phyloP scores from a whole-genome alignment of 2,888 invertebrate species.

The Ophion ventricosus region DNA sequence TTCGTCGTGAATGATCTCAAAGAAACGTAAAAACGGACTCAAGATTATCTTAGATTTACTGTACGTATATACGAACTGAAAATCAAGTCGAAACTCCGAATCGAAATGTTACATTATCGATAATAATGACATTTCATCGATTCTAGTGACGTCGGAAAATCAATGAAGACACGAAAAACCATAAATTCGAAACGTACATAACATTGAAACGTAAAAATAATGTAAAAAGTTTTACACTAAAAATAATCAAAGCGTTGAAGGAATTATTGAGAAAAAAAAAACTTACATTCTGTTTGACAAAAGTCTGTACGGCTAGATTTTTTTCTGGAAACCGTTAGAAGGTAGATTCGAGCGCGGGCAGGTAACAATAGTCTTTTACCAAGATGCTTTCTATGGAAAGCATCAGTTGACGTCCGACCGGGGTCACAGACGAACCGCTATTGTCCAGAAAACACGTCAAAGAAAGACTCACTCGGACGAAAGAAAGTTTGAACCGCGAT shows the following conservation, averaged over 20 bases:
- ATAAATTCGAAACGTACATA: neutral
- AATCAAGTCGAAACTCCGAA: neutral
- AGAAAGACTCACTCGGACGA: too few species aligned
- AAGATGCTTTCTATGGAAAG: too few species aligned
- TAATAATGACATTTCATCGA: neutral
- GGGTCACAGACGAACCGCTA: too few species aligned
- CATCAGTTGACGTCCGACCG: too few species aligned
- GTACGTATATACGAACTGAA: neutral
- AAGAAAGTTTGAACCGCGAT: too few species aligned
- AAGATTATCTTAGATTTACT: neutral
- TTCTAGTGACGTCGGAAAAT: neutral
- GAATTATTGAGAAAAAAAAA: neutral
- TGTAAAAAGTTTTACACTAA: neutral
- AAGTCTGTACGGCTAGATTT: too few species aligned
- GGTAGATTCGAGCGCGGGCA: too few species aligned
- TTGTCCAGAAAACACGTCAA: too few species aligned
- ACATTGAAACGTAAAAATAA: neutral
- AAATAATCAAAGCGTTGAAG: neutral
- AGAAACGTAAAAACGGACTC: neutral
- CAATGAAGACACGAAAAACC: neutral
- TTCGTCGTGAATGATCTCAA: constrained; percentile 24
- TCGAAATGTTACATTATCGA: neutral
- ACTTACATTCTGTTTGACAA: too few species aligned
- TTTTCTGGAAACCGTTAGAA: too few species aligned
- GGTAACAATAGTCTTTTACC: too few species aligned